These are phyloP conservation scores for Brachionichthys hirsutus DNA, from an alignment of 2,113 vertebrate genomes.

Conservation along the genomic window DNA sequence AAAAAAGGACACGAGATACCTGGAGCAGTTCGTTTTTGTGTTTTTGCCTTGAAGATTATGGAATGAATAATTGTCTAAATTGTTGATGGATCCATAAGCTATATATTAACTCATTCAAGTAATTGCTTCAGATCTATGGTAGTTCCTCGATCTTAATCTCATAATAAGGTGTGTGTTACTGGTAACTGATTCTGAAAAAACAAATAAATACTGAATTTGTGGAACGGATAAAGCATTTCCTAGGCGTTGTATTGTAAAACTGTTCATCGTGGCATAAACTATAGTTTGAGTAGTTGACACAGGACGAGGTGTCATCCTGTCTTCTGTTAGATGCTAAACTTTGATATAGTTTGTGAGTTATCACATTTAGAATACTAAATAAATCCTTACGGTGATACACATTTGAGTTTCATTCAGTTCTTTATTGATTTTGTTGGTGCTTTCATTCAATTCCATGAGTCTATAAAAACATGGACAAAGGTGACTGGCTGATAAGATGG, in stretches of 20 bases:
- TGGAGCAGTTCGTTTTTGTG: background rate
- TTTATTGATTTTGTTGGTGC: conserved; percentile 25
- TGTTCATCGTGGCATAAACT: background rate
- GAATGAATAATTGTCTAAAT: background rate
- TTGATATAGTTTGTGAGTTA: background rate
- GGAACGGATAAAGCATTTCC: background rate
- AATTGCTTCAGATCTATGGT: background rate
- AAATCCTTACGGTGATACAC: background rate
- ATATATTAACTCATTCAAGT: no score
- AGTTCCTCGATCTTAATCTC: no score
- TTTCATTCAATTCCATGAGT: conserved; percentile 35
- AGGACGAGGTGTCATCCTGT: background rate
- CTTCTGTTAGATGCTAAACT: background rate
- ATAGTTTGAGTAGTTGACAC: background rate
- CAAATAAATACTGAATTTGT: background rate
- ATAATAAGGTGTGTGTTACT: background rate
- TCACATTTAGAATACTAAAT: no score
- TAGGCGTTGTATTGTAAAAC: background rate
- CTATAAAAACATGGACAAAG: conserved; percentile 68
- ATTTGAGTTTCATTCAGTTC: background rate
- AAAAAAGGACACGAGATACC: no score
- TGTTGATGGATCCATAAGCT: background rate
- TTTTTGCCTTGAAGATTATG: background rate
- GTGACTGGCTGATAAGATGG: conserved; percentile 75
- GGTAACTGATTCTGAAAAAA: background rate